These are phyloP conservation scores for Climacteris rufus DNA, from an alignment of 2,113 vertebrate species.

Conservation along the genomic window DNA sequence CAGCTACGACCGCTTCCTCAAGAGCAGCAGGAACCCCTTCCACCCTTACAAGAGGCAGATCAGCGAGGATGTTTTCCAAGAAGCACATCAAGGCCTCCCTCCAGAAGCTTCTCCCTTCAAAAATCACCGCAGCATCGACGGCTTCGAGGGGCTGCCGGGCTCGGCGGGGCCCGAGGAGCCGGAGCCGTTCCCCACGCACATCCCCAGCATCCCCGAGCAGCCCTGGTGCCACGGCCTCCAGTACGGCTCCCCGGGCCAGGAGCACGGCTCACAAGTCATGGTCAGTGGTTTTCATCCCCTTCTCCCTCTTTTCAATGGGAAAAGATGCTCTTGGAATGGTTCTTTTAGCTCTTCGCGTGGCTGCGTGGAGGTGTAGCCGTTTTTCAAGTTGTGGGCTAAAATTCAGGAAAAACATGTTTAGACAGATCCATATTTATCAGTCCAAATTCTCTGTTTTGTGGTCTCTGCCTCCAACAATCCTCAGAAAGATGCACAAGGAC, in stretches of 20 bases:
- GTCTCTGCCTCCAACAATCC: background rate
- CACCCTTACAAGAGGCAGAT: conserved; percentile 86
- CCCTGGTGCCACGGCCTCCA: conserved; percentile 71
- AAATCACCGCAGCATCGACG: conserved; percentile 57
- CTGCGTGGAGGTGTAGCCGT: rapidly evolving
- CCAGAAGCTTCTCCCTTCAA: conserved; percentile 71
- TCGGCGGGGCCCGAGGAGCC: conserved; percentile 16
- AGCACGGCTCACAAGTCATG: conserved; percentile 69
- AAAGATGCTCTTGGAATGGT: background rate
- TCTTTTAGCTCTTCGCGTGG: background rate
- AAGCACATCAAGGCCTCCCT: conserved; percentile 52
- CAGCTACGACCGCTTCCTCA: conserved; percentile 64
- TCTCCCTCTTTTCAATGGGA: background rate
- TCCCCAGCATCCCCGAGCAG: conserved; percentile 62
- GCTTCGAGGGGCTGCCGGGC: conserved; percentile 61
- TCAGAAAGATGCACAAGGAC: background rate
- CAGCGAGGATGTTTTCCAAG: conserved; percentile 74
- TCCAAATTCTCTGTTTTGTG: background rate
- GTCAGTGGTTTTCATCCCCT: conserved; percentile 14
- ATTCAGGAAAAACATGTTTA: background rate
- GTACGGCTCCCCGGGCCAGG: conserved; percentile 56
- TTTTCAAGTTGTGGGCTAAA: background rate
- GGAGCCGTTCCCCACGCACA: conserved; percentile 54
- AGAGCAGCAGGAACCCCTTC: conserved; percentile 71
- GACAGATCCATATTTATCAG: rapidly evolving